These are phyloP conservation scores for Emys orbicularis DNA, from an alignment of 2,797 vertebrate species.

Conservation along the genomic window DNA sequence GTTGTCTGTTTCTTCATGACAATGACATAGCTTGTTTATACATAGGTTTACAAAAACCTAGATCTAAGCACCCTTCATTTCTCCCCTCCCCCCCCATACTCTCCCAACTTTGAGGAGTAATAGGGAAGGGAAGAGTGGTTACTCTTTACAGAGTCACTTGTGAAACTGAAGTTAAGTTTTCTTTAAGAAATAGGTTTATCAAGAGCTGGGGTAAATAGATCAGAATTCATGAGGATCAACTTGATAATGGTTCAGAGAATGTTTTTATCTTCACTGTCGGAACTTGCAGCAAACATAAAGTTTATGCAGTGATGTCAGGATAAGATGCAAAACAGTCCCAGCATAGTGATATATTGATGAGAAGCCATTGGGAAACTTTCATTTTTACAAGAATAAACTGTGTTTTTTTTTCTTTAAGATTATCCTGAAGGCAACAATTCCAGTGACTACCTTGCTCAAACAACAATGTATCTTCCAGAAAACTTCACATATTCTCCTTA, in stretches of 20 bases:
- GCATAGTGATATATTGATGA: background rate
- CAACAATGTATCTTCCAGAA: conserved; percentile 94
- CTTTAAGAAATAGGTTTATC: background rate
- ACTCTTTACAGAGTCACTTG: background rate
- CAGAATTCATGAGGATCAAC: background rate
- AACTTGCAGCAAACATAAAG: background rate
- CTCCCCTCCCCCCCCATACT: background rate
- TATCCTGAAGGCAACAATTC: conserved; percentile 96
- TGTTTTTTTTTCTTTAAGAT: conserved; percentile 83
- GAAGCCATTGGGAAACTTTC: background rate
- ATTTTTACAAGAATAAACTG: background rate
- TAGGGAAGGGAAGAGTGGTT: background rate
- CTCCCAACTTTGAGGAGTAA: background rate
- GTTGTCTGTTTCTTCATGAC: background rate
- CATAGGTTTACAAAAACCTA: background rate
- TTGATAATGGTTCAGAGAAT: background rate
- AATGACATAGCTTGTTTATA: background rate
- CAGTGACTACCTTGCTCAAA: conserved; percentile 92
- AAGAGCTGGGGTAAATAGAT: background rate
- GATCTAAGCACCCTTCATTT: background rate
- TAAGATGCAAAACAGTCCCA: background rate
- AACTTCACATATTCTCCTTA: conserved; percentile 95
- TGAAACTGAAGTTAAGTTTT: background rate
- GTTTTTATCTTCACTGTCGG: background rate
- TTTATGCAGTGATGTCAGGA: background rate